Percentiles rank a stretch among this genome's conserved stretches.
These are phyloP conservation scores for Therioaphis trifolii DNA, from an alignment of 2,888 invertebrate species.

Conservation along the genomic window DNA sequence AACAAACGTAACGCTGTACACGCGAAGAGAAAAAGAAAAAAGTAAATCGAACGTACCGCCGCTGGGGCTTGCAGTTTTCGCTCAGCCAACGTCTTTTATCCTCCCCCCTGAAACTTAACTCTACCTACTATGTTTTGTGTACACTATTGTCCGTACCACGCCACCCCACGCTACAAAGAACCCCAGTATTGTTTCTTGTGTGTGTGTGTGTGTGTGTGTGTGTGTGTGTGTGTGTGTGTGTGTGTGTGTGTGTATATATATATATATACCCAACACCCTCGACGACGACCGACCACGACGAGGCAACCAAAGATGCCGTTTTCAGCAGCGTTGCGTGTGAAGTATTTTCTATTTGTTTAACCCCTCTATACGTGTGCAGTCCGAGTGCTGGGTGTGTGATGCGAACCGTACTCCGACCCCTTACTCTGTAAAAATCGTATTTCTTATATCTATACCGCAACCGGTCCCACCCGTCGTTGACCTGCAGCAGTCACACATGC, in stretches of 20 bases:
- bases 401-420: too few species aligned
- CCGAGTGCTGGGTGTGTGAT: neutral
- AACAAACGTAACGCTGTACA: too few species aligned
- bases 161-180: neutral
- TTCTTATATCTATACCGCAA: neutral
- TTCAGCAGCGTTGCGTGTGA: neutral
- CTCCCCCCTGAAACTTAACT: neutral
- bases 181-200: slow-evolving; percentile 14
- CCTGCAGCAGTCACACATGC: too few species aligned
- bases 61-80: too few species aligned
- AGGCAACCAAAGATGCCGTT: slow-evolving; percentile 38
- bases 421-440: slow-evolving; percentile 18
- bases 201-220: neutral
- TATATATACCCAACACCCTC: slow-evolving; percentile 44
- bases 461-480: neutral
- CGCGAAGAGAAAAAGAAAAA: neutral
- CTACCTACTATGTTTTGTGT: neutral
- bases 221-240: too few species aligned
- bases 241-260: too few species aligned
- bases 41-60: slow-evolving; percentile 19
- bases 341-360: neutral
- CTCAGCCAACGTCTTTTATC: slow-evolving; percentile 7
- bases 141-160: slow-evolving; percentile 5
- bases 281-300: neutral
- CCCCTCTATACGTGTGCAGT: neutral